A percentile compares a stretch with the other conserved stretches of the same genome.
Conservation (phyloP, 2,888 invertebrate species). For the Rhyacophila evoluta region DNA sequence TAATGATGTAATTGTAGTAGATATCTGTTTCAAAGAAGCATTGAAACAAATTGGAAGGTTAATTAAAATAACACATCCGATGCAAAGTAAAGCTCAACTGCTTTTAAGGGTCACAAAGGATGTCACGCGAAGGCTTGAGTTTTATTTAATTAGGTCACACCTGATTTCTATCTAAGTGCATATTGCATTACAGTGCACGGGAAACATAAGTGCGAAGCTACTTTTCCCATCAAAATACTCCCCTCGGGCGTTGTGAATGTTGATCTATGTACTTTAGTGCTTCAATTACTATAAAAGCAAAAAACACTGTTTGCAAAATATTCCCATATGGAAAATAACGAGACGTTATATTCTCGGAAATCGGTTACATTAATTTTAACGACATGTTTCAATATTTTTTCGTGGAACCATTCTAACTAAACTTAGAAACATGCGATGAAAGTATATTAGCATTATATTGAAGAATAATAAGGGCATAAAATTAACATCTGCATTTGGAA, state of each 20-base stretch:
- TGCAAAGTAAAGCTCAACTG: not conserved
- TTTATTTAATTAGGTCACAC: slow-evolving; percentile 19
- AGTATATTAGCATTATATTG: too few relatives aligned
- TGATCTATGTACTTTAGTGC: not conserved
- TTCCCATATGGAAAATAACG: not conserved
- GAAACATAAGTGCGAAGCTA: not conserved
- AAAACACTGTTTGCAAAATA: not conserved
- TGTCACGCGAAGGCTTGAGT: not conserved
- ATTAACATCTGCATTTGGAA: too few relatives aligned
- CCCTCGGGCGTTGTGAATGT: not conserved
- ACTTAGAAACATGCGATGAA: too few relatives aligned
- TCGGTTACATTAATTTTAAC: not conserved
- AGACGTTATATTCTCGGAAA: not conserved
- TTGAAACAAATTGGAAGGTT: not conserved
- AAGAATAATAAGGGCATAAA: too few relatives aligned
- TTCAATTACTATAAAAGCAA: not conserved
- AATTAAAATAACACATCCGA: not conserved
- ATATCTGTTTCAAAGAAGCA: too few relatives aligned
- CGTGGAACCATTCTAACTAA: not conserved
- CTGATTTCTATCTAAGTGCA: slow-evolving; percentile 22
- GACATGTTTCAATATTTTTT: not conserved
- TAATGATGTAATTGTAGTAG: too few relatives aligned
- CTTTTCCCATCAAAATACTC: not conserved
- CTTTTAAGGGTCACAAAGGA: not conserved
- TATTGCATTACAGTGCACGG: not conserved